Evolutionary conservation across 1,140 invertebrate species (phyloP).

Genomic region (Drosophila seguyi): DNA sequence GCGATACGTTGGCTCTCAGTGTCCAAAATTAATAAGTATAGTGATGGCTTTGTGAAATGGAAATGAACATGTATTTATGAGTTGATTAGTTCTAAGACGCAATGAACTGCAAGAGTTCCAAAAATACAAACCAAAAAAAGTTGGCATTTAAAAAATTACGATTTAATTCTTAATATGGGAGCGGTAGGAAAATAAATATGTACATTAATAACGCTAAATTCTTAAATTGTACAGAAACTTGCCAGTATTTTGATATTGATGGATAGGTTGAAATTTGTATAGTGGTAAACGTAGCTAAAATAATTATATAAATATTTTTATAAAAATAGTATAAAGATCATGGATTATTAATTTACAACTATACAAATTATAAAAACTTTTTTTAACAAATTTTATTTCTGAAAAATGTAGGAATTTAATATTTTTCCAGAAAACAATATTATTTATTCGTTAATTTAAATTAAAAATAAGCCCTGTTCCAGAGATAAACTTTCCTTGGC

Average conservation of each 20-base stretch:
- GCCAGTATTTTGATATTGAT: no score
- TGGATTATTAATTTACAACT: neutral
- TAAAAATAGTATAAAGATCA: no score
- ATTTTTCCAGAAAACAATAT: neutral
- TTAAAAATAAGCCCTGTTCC: no score
- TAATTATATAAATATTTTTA: no score
- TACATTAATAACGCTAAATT: no score
- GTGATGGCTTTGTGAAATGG: neutral
- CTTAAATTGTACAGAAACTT: no score
- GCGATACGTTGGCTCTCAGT: constrained; percentile 69
- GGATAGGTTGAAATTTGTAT: no score
- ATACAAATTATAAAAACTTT: neutral
- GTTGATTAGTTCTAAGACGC: constrained; percentile 43
- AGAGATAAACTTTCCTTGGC: neutral
- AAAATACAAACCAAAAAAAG: constrained; percentile 76
- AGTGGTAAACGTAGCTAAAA: no score
- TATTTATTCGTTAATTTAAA: neutral
- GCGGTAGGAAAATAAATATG: no score
- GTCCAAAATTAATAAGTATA: constrained; percentile 56
- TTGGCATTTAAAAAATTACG: constrained; percentile 61
- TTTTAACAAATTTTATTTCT: no score
- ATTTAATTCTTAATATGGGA: neutral
- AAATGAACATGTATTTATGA: constrained; percentile 3
- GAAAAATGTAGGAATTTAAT: accelerated
- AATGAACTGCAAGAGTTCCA: constrained; percentile 79